Base-by-base conservation (phyloP, 2,888 invertebrate species). In the Hydraecia micacea region DNA sequence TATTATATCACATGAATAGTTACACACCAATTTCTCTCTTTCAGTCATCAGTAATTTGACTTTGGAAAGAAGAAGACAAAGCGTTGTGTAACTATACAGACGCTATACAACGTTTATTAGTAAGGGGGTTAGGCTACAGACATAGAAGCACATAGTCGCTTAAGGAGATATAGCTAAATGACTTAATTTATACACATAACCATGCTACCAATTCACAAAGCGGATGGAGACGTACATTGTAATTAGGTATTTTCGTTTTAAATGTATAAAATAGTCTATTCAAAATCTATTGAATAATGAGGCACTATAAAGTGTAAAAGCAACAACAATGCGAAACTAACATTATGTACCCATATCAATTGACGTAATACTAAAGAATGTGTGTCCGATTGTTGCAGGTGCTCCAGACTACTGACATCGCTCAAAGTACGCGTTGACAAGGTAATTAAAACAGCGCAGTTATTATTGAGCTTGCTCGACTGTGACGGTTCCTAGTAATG, bases 371-470 rank as follows among this genome's bases (percentile, higher is more conserved):
- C 86, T 90, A 88, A 92, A 86, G 82, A 88, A 86, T 88, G 82
- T 85, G 46, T 89, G 84, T 90, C 83, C 77, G 63, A 80, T 92
- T 93, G 91, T 94, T 93, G 75, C 94, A 94, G 94, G 92, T 93
- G 91, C 84, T 80, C 80, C 84, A 85, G 86, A 88, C 80, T 70
- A 87, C 87, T 83, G 79, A 88, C 86, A 89, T 86, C 88, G 88
- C 84, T 86, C 86, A 87, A 86, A 88, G 87, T 86, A 90, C 88
- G 87, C 91, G 91, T 91, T 90, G 82, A 89, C 87, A 86, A 93
- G 94, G 94, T 95, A 94, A 94, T 93, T 93, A 93, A 89, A 92
- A 91, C 79, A 36, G 63, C 88, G 88, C 89, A 86, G 79, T 86
- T 88, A 84, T 84, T 84, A 86, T 77, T 85, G 80, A 85, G 79